Evolutionary conservation across 2,113 vertebrate species (phyloP), one percentile per base, ranked within the genome.

Genomic region (Garra rufa): DNA sequence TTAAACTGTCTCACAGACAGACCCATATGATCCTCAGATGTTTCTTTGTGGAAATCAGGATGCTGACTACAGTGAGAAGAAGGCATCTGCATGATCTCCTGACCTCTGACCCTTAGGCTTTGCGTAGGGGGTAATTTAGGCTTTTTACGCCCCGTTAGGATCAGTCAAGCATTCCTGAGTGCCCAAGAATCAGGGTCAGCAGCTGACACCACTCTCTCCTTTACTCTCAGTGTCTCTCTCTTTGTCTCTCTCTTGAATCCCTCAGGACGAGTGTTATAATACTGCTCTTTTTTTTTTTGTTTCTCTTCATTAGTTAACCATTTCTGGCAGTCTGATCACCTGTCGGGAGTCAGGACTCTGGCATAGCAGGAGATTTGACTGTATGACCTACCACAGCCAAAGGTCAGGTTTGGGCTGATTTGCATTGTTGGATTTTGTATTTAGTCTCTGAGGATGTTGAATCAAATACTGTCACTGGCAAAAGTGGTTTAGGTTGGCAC

Each of bases 121-220:
- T 85, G 83, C 89, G 87, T 91, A 38, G 48, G 82, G 88, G 92
- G 89, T 93, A 93, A 94, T 92, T 92, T 91, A 90, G 87, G 88
- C 88, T 90, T 90, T 88, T 59, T 84, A 92, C 91, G 89, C 89
- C 85, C 83, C 87, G 90, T 88, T 30, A 90, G 87, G 93, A 92
- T 94, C 91, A 92, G 87, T 89, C 89, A 88, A 86, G 88, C 61
- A 70, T 89, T 94, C 93, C 91, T 88, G 89, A 92, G 90, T 93
- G 93, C 92, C 93, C 92, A 91, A 86, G 83, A 84, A 83, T 87
- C 89, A 89, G 90, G 92, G 92, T 89, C 93, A 91, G 86, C 95
- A 96, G 94, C 93, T 95, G 93, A 93, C 91, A 90, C 75, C 34
- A 85, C 80, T 65, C 90, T 90, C 83, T 83, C 61, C 71, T 24